Percentiles rank a stretch among this genome's conserved stretches.
Conservation (phyloP, 2,888 invertebrate genomes). For the Adelphocoris suturalis region DNA sequence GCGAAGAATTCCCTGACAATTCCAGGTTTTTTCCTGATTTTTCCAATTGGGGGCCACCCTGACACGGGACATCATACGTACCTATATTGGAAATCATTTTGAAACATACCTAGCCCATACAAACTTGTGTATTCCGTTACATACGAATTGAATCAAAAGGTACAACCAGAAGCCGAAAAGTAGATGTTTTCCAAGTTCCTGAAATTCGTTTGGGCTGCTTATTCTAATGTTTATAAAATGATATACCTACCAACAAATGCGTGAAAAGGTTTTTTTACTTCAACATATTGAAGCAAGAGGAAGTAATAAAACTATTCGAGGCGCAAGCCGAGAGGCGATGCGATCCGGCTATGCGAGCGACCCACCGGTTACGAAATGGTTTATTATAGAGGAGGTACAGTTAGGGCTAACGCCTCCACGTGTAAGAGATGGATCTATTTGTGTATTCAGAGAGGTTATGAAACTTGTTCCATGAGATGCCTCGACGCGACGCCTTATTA, state of each 20-base stretch:
- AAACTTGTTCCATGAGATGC: conserved; percentile 45
- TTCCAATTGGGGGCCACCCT: too few species aligned
- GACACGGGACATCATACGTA: too few species aligned
- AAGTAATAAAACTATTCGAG: conserved; percentile 39
- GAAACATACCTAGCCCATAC: too few species aligned
- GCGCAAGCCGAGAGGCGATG: conserved; percentile 23
- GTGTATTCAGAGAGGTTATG: conserved; percentile 52
- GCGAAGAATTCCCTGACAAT: too few species aligned
- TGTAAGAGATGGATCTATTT: conserved; percentile 52
- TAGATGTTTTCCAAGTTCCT: too few species aligned
- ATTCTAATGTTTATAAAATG: not conserved
- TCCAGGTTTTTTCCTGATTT: too few species aligned
- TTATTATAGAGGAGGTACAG: conserved; percentile 48
- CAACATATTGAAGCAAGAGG: not conserved
- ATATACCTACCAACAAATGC: not conserved
- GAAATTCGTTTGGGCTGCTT: too few species aligned
- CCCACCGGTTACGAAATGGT: conserved; percentile 45
- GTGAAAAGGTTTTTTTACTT: conserved; percentile 1
- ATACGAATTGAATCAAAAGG: too few species aligned
- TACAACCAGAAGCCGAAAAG: too few species aligned
- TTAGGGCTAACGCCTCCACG: conserved; percentile 46
- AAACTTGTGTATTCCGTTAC: too few species aligned
- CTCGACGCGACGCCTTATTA: conserved; percentile 32
- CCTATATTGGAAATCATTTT: too few species aligned
- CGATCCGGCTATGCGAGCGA: conserved; percentile 7